Conservation (phyloP, 2,797 vertebrate species). For the Sarcoramphus papa region DNA sequence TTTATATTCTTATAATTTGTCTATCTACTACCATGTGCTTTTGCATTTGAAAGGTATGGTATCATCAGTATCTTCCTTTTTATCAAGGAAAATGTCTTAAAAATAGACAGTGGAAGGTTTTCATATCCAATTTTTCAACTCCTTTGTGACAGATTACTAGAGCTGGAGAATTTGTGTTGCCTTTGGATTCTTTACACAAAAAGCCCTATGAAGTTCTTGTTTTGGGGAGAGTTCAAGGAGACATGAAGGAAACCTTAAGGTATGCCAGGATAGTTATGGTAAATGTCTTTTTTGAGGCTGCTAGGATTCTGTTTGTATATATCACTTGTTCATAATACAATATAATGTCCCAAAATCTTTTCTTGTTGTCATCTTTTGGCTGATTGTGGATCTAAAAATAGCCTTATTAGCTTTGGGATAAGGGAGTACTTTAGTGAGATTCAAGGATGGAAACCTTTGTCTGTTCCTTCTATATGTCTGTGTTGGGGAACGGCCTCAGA, state of each 20-base stretch:
- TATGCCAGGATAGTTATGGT: conserved; percentile 28
- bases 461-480: not conserved
- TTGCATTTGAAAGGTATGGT: not conserved
- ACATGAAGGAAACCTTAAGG: conserved; percentile 52
- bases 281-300: not conserved
- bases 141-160: conserved; percentile 82
- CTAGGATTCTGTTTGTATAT: not conserved
- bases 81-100: not conserved
- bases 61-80: not conserved
- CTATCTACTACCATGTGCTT: not conserved
- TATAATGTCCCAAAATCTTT: not conserved
- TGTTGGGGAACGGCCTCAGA: not conserved
- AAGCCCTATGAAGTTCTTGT: conserved; percentile 93
- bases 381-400: not conserved
- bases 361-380: not conserved
- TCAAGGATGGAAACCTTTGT: not conserved
- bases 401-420: not conserved
- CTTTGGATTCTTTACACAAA: conserved; percentile 93
- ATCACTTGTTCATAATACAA: not conserved
- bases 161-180: conserved; percentile 89
- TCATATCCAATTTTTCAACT: not conserved
- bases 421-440: not conserved
- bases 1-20: not conserved
- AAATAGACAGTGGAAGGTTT: no score
- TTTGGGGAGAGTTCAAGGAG: conserved; percentile 77